These are phyloP conservation scores for Acanthopleura granulata DNA, from an alignment of 2,888 invertebrate genomes.

Conservation along the genomic window DNA sequence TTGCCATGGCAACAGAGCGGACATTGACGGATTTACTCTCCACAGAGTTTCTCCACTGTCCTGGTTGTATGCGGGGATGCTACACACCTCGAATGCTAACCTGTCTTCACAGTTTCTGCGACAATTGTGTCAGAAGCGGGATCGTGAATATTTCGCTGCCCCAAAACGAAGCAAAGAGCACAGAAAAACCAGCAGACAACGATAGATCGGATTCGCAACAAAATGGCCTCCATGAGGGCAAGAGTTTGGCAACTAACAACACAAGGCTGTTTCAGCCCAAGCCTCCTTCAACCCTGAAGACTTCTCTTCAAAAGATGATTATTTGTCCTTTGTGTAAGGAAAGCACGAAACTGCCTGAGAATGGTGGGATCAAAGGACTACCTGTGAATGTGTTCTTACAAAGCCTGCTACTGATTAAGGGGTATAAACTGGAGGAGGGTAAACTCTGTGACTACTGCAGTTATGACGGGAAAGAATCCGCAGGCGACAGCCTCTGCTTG, in stretches of 20 bases:
- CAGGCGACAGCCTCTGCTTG: slow-evolving; percentile 51
- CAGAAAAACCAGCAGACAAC: not conserved
- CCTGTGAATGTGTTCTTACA: slow-evolving; percentile 43
- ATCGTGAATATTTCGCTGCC: slow-evolving; percentile 17
- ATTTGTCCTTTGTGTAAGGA: not conserved
- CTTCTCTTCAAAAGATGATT: not conserved
- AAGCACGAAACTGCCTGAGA: not conserved
- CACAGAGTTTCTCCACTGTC: slow-evolving; percentile 51
- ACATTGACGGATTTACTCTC: slow-evolving; percentile 52
- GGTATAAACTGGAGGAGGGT: slow-evolving; percentile 42
- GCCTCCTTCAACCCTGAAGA: not conserved
- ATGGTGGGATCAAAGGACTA: not conserved
- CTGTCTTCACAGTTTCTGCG: slow-evolving; percentile 60
- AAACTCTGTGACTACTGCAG: slow-evolving; percentile 56
- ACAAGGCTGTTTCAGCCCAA: not conserved
- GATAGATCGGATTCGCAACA: not conserved
- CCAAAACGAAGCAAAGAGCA: not conserved
- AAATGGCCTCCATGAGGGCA: not conserved
- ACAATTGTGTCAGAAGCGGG: slow-evolving; percentile 37
- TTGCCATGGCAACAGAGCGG: slow-evolving; percentile 23
- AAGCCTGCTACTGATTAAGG: slow-evolving; percentile 46
- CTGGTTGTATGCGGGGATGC: slow-evolving; percentile 41
- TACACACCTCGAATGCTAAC: slow-evolving; percentile 54
- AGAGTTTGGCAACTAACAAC: not conserved
- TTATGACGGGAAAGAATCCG: slow-evolving; percentile 43